A percentile compares a stretch with the other conserved stretches of the same genome.
Evolutionary conservation across 2,888 invertebrate species (phyloP).

Genomic region (Athalia rosae): DNA sequence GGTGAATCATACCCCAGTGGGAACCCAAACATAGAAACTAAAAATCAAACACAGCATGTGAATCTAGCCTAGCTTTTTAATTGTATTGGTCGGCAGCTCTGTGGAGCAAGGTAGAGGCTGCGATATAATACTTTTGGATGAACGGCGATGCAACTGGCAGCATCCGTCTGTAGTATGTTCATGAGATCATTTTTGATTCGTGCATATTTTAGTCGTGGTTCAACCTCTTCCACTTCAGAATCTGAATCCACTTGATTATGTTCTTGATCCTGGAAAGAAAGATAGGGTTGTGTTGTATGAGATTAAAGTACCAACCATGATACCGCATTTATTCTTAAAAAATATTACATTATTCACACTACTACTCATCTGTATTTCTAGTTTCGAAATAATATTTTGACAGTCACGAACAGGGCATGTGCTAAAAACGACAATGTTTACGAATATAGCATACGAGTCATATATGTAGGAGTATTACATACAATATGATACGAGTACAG

Average conservation of each 20-base stretch:
- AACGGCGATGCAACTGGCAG: conserved; percentile 94
- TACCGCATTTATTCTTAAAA: background rate
- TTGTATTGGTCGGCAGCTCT: background rate
- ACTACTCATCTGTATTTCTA: conserved; percentile 36
- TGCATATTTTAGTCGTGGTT: conserved; percentile 94
- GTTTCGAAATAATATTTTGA: background rate
- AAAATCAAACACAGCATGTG: conserved; percentile 54
- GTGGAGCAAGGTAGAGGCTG: background rate
- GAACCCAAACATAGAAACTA: conserved; percentile 95
- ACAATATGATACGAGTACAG: too few species aligned
- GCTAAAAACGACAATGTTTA: background rate
- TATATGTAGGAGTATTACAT: too few species aligned
- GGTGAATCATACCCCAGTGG: conserved; percentile 91
- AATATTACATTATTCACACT: conserved; percentile 36
- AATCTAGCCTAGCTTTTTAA: background rate
- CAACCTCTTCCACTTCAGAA: conserved; percentile 79
- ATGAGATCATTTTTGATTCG: conserved; percentile 91
- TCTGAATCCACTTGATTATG: conserved; percentile 69
- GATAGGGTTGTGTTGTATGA: background rate
- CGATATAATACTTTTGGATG: conserved; percentile 84
- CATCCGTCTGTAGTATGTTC: conserved; percentile 88
- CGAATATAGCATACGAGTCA: background rate
- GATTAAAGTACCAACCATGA: background rate
- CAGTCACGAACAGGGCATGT: conserved; percentile 1
- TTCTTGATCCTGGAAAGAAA: conserved; percentile 61